Evolutionary conservation across 2,113 vertebrate species (phyloP), one percentile per base, ranked within the genome.

Genomic region (Eupsittula cactorum): DNA sequence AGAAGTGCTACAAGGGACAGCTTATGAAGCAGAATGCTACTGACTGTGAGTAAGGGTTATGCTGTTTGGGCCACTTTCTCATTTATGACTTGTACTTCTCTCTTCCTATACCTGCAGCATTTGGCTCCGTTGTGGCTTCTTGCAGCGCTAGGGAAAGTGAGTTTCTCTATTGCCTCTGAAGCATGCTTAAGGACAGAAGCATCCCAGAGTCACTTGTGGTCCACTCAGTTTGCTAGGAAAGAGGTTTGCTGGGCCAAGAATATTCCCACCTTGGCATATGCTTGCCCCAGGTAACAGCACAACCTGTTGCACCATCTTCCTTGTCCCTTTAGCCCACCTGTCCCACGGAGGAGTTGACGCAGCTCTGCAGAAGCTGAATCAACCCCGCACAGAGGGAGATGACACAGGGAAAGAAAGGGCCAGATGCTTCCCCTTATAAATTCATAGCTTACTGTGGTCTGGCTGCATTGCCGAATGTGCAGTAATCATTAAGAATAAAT

Each of bases 21-120:
- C 11, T 95, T 92, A 75, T 13, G 44, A 87, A 89, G 70, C 50
- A 91, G 75, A 95, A 84, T 59, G 92, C 92, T 97, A 94, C 95
- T 79, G 93, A 53, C 52, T 91, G 14, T 95, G 92, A 95, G 74
- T 92, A 93, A 94, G 77, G 68, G 52, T 82, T 87, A 44, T 8
- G 57, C 39, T 80, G 5, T 28, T 65, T 82, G 85, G 55, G 83
- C 57, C 73, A 64, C 44, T 86, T 89, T 90, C 65, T 94, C 41
- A 33, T 82, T n/a, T 21, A 2, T 73, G 78, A 21, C 29, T 84
- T 84, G 39, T 50, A 68, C 53, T 89, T 50, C 46, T 63, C 27
- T 90, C 53, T 74, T 76, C 55, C 76, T 64, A 3, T 50, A 96
- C 90, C 85, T 90, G 59, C 69, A 64, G 52, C 0, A 0, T 28